Evolutionary conservation across 1,140 invertebrate species (phyloP), one percentile per base, ranked within the genome.

Genomic region (Capitella teleta): DNA sequence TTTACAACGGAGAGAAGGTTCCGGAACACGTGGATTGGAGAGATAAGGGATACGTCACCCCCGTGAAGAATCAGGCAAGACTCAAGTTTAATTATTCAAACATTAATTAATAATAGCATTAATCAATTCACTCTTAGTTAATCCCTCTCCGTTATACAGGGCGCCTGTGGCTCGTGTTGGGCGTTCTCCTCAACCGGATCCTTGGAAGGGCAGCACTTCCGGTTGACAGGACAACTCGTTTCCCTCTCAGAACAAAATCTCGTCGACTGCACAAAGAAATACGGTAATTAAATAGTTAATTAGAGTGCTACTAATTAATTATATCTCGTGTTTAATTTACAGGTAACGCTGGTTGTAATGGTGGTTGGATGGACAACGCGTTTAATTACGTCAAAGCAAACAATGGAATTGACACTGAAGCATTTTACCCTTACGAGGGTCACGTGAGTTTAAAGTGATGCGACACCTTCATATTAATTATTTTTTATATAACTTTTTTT

Each of bases 271-370:
- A 90, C 87, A 1, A 26, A 38, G 24, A 49, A 37, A 46, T 52
- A 47, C 6, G 57, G 57, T 24, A 98, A 98, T 74, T n/a, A n/a
- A n/a, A 34, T 34, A 34, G 16, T 34, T 16, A 34, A 34, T 18
- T 38, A 21, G 36, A 18, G 16, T 38, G 36, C 21, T 18, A 38
- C 21, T 38, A 38, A 12, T 38, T 6, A 40, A 16, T 21, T 19
- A n/a, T 4, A 40, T 14, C 8, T 18, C 0, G 25, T 40, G 5
- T 1, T 44, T 16, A 44, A n/a, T n/a, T 44, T 44, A 6, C 21
- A 44, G 63, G 64, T 21, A 68, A 68, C 52, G 8, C 52, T 10
- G 66, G 66, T 23, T 68, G 66, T 53, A 38, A 60, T 26, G 66
- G 68, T 21, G 68, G 68, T 18, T 32, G 66, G 3, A 70, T 70